Base-by-base conservation (phyloP, 2,888 invertebrate genomes). In the Andrena marginata region DNA sequence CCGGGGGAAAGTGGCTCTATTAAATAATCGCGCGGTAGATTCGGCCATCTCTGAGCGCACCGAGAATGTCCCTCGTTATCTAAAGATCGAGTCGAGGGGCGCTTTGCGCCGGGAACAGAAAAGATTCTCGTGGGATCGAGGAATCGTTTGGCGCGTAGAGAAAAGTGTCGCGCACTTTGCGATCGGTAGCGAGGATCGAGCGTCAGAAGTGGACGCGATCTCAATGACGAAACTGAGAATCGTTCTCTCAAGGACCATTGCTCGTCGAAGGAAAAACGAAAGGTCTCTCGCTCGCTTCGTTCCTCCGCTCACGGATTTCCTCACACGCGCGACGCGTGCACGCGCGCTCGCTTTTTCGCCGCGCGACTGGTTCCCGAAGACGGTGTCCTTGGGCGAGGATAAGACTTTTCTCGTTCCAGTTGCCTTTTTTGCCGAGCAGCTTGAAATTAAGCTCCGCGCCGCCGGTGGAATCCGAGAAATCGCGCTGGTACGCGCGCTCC, bases 251-350 rank as follows among this genome's bases (percentile, higher is more conserved):
- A 93, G 93, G 93, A 91, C 91, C 87, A 54, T 72, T 82, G 67
- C 68, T 89, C 91, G 85, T 89, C 89, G 93, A 91, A 89, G 92
- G 93, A 92, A 93, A 94, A 94, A 93, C 91, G 94, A 94, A 93
- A 94, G 93, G 93, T 35, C 49, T 7, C 23, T 63, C 65, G 26
- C 49, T 49, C 35, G 56, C 16, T 56, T 59, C 63, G 68, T 65
- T 70, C 54, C 72, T 54, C 35, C 68, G 71, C 62, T 69, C 84
- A 35, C 65, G 77, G 67, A 62, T 82, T 84, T 84, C 73, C 73
- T 76, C 80, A 49, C 65, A 42, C 54, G 48, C 51, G 33, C 33
- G 26, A 65, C 54, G 20, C 29, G 26, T 35, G 23, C 77, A 33
- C 62, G 75, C 75, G 71, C 49, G 68, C 29, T 26, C 73, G 79